phyloP scores from a whole-genome alignment of 2,888 invertebrate species.

The Ecliptopera silaceata region DNA sequence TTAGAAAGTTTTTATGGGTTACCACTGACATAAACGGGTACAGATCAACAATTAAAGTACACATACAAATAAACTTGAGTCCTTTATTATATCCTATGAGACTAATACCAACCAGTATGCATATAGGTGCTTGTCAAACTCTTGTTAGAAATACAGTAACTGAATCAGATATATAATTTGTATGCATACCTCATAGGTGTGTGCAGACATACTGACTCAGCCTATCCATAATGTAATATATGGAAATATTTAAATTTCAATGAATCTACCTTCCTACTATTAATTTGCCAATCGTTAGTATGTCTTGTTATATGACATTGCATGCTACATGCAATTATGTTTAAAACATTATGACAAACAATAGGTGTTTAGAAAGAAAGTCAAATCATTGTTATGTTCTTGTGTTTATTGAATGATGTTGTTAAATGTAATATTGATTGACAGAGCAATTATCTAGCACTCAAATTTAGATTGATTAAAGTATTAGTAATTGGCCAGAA shows the following conservation, averaged over 20 bases:
- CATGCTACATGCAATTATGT: constrained; percentile 27
- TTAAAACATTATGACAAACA: constrained; percentile 31
- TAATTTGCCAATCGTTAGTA: constrained; percentile 13
- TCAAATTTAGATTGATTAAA: too few relatives aligned
- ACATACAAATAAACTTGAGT: too few relatives aligned
- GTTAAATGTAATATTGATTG: constrained; percentile 2
- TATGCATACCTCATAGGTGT: constrained; percentile 28
- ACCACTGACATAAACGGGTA: too few relatives aligned
- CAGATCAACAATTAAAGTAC: too few relatives aligned
- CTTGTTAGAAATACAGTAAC: constrained; percentile 26
- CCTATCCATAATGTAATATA: constrained; percentile 17
- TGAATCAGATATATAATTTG: constrained; percentile 31
- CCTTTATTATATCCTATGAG: too few relatives aligned
- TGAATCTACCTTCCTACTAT: constrained; percentile 6
- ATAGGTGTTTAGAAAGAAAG: constrained; percentile 30
- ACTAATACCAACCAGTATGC: too few relatives aligned
- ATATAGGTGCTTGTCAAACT: neutral
- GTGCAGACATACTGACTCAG: constrained; percentile 27
- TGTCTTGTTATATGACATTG: constrained; percentile 25
- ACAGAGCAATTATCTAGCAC: neutral
- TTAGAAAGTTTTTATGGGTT: neutral
- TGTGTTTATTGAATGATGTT: constrained; percentile 6
- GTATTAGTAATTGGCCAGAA: too few relatives aligned
- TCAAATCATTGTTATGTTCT: constrained; percentile 12
- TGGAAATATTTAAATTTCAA: constrained; percentile 20